A percentile compares a stretch with the other conserved stretches of the same genome.
These are phyloP conservation scores for Amphiura filiformis DNA, from an alignment of 35 echinoderm and acorn worm species.

Conservation along the genomic window DNA sequence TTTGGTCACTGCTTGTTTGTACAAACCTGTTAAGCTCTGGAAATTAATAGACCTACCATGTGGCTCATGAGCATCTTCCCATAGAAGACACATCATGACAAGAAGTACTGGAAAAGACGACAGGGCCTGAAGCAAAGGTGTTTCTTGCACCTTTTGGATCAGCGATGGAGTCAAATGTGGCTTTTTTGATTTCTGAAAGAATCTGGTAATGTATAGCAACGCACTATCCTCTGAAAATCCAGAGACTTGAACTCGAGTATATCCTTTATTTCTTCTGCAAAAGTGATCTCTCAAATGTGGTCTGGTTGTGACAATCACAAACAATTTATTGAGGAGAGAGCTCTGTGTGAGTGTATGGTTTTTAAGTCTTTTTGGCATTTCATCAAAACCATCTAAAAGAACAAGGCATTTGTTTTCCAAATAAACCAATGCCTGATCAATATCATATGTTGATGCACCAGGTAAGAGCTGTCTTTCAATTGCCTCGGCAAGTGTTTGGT, in stretches of 20 bases:
- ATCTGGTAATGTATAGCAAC: background rate
- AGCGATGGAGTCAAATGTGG: background rate
- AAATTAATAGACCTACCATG: background rate
- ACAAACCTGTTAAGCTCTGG: background rate
- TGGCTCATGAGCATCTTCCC: background rate
- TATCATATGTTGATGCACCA: background rate
- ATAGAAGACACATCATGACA: background rate
- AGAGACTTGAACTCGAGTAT: background rate
- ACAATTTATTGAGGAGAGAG: background rate
- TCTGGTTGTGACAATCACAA: conserved; percentile 11
- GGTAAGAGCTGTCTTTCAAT: conserved; percentile 3
- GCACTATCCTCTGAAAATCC: background rate
- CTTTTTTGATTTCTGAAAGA: background rate
- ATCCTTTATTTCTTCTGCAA: background rate
- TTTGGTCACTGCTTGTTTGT: background rate
- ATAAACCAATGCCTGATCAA: background rate
- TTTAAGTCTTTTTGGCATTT: background rate
- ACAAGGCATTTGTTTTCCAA: background rate
- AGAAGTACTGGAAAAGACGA: background rate
- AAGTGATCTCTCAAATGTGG: background rate
- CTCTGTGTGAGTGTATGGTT: background rate
- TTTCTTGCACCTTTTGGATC: background rate
- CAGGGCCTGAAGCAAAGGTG: background rate
- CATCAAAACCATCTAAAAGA: conserved; percentile 24
- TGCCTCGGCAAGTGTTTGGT: background rate